Evolutionary conservation across 2,113 vertebrate genomes (phyloP).

Genomic region (Cisticola juncidis): DNA sequence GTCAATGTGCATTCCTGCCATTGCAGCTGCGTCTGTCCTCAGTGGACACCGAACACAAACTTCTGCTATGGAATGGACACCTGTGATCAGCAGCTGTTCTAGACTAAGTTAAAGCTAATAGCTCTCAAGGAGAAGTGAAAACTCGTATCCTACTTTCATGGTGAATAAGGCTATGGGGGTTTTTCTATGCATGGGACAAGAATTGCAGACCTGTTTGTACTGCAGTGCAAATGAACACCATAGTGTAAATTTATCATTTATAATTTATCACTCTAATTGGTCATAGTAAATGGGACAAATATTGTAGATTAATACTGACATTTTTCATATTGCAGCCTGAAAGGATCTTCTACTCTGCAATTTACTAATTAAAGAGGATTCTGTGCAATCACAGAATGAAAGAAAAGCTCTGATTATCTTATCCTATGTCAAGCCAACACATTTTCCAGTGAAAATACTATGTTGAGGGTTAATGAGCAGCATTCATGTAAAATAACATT

Average conservation of each 20-base stretch:
- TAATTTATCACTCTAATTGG: constrained; percentile 38
- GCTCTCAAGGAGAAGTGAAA: not conserved
- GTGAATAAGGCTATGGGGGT: not conserved
- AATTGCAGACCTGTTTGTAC: not conserved
- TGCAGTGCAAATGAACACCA: not conserved
- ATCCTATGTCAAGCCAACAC: not conserved
- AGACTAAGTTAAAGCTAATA: not conserved
- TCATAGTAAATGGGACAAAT: constrained; percentile 28
- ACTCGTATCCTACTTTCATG: not conserved
- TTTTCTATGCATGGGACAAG: not conserved
- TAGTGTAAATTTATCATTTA: constrained; percentile 30
- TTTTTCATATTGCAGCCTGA: constrained; percentile 34
- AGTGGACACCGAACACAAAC: not conserved
- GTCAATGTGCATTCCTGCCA: not conserved
- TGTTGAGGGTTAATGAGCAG: not conserved
- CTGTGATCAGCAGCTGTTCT: not conserved
- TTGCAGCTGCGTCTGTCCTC: not conserved
- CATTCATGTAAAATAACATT: not conserved
- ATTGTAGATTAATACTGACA: constrained; percentile 27
- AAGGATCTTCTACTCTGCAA: constrained; percentile 22
- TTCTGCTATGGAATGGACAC: not conserved
- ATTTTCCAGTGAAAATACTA: constrained; percentile 2
- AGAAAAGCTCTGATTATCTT: constrained; percentile 35
- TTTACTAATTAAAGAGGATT: constrained; percentile 54
- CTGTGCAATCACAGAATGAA: constrained; percentile 29